Base-by-base conservation (phyloP, 2,888 invertebrate species). In the Odontocerum albicorne region DNA sequence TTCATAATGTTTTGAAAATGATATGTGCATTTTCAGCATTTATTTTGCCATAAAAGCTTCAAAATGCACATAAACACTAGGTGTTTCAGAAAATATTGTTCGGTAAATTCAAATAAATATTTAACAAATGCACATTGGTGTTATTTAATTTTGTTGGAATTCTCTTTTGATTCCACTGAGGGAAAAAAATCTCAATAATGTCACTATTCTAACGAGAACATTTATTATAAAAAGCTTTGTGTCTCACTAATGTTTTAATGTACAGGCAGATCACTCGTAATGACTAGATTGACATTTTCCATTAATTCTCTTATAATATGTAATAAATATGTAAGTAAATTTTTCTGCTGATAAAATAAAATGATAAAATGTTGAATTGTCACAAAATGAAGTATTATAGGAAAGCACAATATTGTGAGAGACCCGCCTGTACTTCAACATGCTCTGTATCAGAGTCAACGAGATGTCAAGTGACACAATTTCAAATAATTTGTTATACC, bases 391-490 rank as follows among this genome's bases (percentile, higher is more conserved):
- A n/a, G n/a, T n/a, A n/a, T n/a, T n/a, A n/a, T n/a, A n/a, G n/a
- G n/a, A n/a, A n/a, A n/a, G n/a, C n/a, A 27, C 27, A 7, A 27
- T 27, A 10, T 4, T 27, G 10, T 10, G 27, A 27, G 27, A 7
- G 27, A 27, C 10, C 10, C 10, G 27, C 27, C 10, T 27, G 27
- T 27, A 27, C 27, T 27, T 38, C 45, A 44, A 44, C 43, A 32
- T 50, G 38, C 57, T 57, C 57, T 57, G 57, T 57, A 57, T 57
- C 57, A 57, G 57, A 57, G 57, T 54, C 20, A 33, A 36, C 20
- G 43, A 27, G 43, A 43, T 46, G 47, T 47, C 20, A 35, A 16
- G 32, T 33, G 33, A 46, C 36, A 38, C 47, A 15, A n/a, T 27
- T 32, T 32, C 12, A 4, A 35, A 12, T 32, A 15, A 19, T 27